Percentiles rank a stretch among this genome's conserved stretches.
Conservation (phyloP, 37 sponge, comb jelly and placozoan genomes). For the Mnemiopsis leidyi region DNA sequence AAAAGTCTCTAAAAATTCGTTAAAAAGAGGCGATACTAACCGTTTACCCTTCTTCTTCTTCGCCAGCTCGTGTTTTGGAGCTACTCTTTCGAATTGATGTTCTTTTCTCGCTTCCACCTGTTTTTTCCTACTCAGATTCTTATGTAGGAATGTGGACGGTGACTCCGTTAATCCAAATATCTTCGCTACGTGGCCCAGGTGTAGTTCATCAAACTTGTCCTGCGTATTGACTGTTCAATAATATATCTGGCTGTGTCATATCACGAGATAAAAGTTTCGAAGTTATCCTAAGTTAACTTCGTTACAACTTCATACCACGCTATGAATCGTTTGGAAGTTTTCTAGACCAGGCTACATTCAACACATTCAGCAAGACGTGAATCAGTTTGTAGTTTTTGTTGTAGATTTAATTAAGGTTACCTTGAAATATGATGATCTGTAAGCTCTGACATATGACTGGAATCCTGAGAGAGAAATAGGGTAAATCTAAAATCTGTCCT, state of each 20-base stretch:
- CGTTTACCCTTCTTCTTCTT: slow-evolving; percentile 19
- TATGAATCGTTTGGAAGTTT: no score
- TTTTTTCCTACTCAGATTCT: slow-evolving; percentile 38
- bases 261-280: no score
- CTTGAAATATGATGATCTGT: not conserved
- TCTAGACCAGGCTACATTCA: no score
- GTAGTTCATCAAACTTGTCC: slow-evolving; percentile 54
- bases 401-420: no score
- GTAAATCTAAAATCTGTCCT: no score
- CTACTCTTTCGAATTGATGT: slow-evolving; percentile 23
- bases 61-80: not conserved
- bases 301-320: no score
- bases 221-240: not conserved
- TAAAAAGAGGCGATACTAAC: no score
- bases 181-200: slow-evolving; percentile 70
- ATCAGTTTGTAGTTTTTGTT: no score
- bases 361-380: no score
- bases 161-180: slow-evolving; percentile 66
- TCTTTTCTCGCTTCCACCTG: slow-evolving; percentile 49
- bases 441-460: slow-evolving; percentile 6
- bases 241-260: not conserved
- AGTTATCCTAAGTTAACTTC: no score
- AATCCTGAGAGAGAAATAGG: not conserved
- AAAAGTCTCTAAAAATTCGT: no score
- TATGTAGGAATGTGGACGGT: slow-evolving; percentile 66